phyloP scores from a whole-genome alignment of 2,113 vertebrate species.

The Psittacula cyanocephala region DNA sequence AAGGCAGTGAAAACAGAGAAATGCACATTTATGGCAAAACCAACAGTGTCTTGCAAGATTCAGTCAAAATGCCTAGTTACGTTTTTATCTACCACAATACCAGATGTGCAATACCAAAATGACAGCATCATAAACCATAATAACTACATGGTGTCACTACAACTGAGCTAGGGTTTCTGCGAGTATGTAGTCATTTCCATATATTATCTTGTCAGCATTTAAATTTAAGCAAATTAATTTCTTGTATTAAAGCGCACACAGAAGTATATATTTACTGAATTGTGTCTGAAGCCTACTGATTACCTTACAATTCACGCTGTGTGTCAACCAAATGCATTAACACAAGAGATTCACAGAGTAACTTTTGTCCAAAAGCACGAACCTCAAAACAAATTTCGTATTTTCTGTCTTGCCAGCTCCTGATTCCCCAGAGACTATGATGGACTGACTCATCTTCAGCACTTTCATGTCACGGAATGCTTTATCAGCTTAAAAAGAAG shows the following conservation, averaged over 20 bases:
- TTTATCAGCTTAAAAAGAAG: slow-evolving; percentile 87
- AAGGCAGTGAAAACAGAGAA: not conserved
- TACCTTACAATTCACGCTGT: not conserved
- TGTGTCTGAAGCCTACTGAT: not conserved
- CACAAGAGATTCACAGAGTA: not conserved
- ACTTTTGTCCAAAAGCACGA: slow-evolving; percentile 7
- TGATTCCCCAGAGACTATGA: slow-evolving; percentile 96
- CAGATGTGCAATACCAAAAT: not conserved
- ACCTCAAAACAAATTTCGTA: slow-evolving; percentile 98
- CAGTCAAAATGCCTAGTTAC: not conserved
- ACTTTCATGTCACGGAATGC: slow-evolving; percentile 98
- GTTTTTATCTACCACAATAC: not conserved
- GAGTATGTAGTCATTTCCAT: not conserved
- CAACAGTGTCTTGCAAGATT: not conserved
- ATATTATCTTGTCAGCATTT: not conserved
- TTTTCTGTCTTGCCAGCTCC: slow-evolving; percentile 98
- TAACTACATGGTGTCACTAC: not conserved
- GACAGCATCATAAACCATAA: not conserved
- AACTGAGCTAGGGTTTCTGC: not conserved
- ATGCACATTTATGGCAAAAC: not conserved
- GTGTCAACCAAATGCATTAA: not conserved
- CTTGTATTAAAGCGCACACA: rapidly evolving
- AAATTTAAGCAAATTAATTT: not conserved
- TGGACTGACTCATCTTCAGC: slow-evolving; percentile 96
- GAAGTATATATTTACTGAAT: not conserved